Evolutionary conservation across 2,797 vertebrate genomes (phyloP), one percentile per base, ranked within the genome.

Genomic region (Sebastes hubbsi): DNA sequence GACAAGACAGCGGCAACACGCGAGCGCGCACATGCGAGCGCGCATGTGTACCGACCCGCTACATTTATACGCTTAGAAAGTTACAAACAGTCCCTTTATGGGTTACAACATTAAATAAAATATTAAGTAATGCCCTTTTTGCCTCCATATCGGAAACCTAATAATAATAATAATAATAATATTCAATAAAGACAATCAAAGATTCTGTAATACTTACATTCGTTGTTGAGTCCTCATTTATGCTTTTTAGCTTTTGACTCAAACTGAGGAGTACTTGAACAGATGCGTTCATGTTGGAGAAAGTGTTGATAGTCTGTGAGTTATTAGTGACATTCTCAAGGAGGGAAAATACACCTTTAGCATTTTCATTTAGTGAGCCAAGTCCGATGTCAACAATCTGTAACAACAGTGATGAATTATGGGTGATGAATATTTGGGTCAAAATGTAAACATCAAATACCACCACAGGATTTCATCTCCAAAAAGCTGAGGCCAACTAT

Each of bases 321-420:
- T 29, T 4, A 1, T 61, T 56, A 1, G 93, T 95, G 25, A 88
- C 34, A 0, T 0, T 1, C 10, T 65, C 1, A 6, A 96, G 80
- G 2, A 0, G 1, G 0, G 0, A 1, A 72, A 96, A 92, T 32
- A 95, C 52, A 0, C 0, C 0, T 1, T 6, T 52, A 22, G 85
- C 78, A 32, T 87, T 87, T 1, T 24, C 1, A 2, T 46, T 0
- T 3, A 90, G 1, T 0, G 2, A 0, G 13, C 95, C 96, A 11
- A 79, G 80, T 83, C 96, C 96, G 64, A 5, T 92, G 55, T 74
- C 36, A 36, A 89, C 32, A 4, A 52, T 60, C 96, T 96, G 91
- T 52, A 89, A 83, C 5, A 63, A 79, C 6, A 91, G 8, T 3
- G 14, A 66, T 22, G 24, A 61, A n/a, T 80, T 1, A 52, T 30